Percentiles rank a stretch among this genome's conserved stretches.
phyloP scores from a whole-genome alignment of 1,140 invertebrate genomes.

The Drosophila triauraria region DNA sequence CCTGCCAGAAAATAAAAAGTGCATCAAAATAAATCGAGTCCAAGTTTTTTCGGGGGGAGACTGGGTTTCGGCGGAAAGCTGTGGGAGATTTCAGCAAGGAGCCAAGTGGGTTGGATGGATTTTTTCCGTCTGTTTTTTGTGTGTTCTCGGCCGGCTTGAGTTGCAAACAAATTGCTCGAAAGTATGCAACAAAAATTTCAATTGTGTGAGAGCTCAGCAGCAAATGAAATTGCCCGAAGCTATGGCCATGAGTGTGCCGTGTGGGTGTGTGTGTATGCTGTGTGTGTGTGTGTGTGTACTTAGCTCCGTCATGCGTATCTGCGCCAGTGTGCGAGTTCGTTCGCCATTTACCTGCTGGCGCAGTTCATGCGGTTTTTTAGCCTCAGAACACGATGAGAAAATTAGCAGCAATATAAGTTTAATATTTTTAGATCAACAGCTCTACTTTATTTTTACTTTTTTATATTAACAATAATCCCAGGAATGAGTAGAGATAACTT shows the following conservation, averaged over 20 bases:
- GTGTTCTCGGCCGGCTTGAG: constrained; percentile 30
- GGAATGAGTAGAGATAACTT: too few relatives aligned
- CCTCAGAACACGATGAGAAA: constrained; percentile 11
- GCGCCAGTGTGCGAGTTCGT: constrained; percentile 16
- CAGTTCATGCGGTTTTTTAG: constrained; percentile 28
- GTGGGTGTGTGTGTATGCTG: constrained; percentile 4
- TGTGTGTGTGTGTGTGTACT: constrained; percentile 18
- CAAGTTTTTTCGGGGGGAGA: constrained; percentile 31
- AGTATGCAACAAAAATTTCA: constrained; percentile 78
- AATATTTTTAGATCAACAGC: not conserved
- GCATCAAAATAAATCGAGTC: constrained; percentile 60
- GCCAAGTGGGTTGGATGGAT: constrained; percentile 12
- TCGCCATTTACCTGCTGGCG: constrained; percentile 45
- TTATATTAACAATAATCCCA: not conserved
- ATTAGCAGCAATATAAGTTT: constrained; percentile 18
- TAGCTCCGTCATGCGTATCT: constrained; percentile 23
- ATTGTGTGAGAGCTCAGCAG: constrained; percentile 68
- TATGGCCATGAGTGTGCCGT: constrained; percentile 21
- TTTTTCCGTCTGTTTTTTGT: constrained; percentile 6
- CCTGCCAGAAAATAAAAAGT: constrained; percentile 41
- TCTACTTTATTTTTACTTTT: too few relatives aligned
- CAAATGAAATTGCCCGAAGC: constrained; percentile 66
- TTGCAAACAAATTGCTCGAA: constrained; percentile 71
- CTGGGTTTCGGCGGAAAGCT: not conserved
- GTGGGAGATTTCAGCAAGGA: not conserved